These are phyloP conservation scores for Sapayoa aenigma DNA, from an alignment of 2,113 vertebrate species.

Conservation along the genomic window DNA sequence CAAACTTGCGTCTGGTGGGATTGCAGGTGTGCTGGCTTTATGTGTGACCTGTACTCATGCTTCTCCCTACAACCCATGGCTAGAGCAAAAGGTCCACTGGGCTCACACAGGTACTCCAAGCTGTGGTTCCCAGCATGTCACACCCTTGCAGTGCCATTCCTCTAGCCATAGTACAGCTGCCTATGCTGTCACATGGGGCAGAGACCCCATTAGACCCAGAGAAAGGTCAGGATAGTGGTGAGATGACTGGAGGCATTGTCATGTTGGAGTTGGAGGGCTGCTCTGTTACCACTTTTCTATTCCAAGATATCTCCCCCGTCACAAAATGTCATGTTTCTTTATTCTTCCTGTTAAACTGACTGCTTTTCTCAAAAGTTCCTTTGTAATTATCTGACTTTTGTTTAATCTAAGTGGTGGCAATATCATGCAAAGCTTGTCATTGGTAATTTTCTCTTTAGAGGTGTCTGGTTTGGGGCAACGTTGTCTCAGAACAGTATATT, in stretches of 20 bases:
- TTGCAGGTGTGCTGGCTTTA: neutral
- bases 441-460: neutral
- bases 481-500: neutral
- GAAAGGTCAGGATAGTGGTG: neutral
- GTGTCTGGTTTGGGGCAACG: neutral
- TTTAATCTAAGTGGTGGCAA: neutral
- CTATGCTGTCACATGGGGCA: neutral
- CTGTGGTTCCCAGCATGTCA: neutral
- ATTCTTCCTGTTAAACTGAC: neutral
- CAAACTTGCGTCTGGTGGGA: no score
- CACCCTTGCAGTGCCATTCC: neutral
- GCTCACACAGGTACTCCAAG: neutral
- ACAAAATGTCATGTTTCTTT: neutral
- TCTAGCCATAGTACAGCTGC: neutral
- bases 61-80: accelerated
- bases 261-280: neutral
- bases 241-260: neutral
- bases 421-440: neutral
- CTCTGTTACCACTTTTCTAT: neutral
- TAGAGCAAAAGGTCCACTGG: accelerated
- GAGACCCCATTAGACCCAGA: neutral
- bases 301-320: neutral
- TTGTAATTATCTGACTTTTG: neutral
- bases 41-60: neutral
- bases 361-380: neutral